These are phyloP conservation scores for Paracyclopina nana DNA, from an alignment of 1,140 invertebrate species.

Conservation along the genomic window DNA sequence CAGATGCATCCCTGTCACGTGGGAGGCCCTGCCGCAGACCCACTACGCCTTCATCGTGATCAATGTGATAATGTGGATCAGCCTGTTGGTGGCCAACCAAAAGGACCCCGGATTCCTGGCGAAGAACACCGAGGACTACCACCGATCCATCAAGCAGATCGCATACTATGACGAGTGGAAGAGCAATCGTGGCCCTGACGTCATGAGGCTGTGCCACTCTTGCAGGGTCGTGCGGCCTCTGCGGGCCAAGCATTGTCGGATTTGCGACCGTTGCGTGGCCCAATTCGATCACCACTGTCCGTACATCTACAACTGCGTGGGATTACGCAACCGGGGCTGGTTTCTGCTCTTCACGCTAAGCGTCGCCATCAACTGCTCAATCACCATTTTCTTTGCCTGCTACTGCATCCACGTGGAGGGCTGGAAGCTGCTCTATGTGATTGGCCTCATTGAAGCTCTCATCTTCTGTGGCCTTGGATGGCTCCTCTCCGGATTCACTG, in stretches of 20 bases:
- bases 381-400: conserved; percentile 67
- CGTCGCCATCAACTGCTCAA: conserved; percentile 60
- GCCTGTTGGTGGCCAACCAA: conserved; percentile 66
- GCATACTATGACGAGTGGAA: conserved; percentile 74
- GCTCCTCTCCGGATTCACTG: conserved; percentile 67
- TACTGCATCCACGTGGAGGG: conserved; percentile 65
- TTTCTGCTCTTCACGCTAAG: conserved; percentile 71
- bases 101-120: conserved; percentile 72
- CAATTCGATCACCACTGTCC: conserved; percentile 90
- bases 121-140: conserved; percentile 67
- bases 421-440: conserved; percentile 54
- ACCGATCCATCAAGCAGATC: conserved; percentile 60
- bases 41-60: conserved; percentile 76
- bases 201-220: conserved; percentile 54
- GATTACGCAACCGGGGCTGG: conserved; percentile 62
- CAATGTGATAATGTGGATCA: conserved; percentile 77
- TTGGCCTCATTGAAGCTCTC: conserved; percentile 57
- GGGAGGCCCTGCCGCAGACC: conserved; percentile 56
- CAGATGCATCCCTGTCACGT: conserved; percentile 68
- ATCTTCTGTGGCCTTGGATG: conserved; percentile 62
- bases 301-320: conserved; percentile 83
- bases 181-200: conserved; percentile 57
- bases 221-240: conserved; percentile 65
- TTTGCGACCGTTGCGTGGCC: conserved; percentile 73
- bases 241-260: conserved; percentile 70